A percentile compares a stretch with the other conserved stretches of the same genome.
Evolutionary conservation across 2,113 vertebrate genomes (phyloP).

Genomic region (Axis porcinus): DNA sequence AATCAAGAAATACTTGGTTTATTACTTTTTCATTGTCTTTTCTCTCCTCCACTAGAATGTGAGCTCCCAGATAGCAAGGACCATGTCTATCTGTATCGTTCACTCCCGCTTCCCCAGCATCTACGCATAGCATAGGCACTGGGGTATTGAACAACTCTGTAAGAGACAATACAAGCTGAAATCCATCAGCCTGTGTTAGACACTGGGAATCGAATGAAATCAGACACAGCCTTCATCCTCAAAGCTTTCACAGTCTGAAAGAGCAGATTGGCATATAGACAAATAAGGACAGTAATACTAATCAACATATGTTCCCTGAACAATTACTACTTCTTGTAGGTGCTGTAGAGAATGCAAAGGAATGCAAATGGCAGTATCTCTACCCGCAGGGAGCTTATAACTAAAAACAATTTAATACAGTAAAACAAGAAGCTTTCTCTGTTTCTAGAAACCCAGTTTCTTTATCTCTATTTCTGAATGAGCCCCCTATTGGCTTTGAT

Average conservation of each 20-base stretch:
- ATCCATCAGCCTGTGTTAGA: neutral
- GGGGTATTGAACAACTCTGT: neutral
- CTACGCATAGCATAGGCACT: neutral
- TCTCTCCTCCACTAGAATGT: neutral
- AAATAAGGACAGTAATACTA: neutral
- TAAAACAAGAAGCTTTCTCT: neutral
- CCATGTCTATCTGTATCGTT: neutral
- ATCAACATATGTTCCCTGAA: neutral
- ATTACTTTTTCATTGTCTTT: neutral
- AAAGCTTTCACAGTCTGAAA: neutral
- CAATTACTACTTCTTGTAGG: neutral
- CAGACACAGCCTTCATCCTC: neutral
- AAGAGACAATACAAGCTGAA: neutral
- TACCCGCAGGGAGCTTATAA: neutral
- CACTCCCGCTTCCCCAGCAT: neutral
- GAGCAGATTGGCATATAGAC: neutral
- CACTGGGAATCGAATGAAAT: neutral
- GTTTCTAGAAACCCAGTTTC: neutral
- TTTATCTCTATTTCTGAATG: neutral
- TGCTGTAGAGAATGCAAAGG: neutral
- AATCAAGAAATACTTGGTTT: neutral
- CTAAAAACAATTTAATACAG: neutral
- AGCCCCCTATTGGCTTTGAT: neutral
- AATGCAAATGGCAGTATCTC: neutral
- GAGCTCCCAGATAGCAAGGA: neutral